phyloP scores from a whole-genome alignment of 2,888 invertebrate genomes.

The Cyrtodaria siliqua region DNA sequence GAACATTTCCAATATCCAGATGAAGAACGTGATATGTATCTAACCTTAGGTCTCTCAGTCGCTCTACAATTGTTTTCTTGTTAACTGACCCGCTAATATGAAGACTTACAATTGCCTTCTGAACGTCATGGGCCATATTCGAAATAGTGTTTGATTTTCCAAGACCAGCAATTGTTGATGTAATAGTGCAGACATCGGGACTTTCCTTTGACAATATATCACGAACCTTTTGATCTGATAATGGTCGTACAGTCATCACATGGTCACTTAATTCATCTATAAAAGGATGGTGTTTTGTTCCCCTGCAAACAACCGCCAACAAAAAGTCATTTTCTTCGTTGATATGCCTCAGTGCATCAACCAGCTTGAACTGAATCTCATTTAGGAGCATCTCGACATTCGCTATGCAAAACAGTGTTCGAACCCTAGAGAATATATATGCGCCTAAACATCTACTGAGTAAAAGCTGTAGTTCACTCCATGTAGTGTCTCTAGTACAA shows the following conservation, averaged over 20 bases:
- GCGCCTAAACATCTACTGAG: slow-evolving; percentile 57
- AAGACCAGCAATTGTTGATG: slow-evolving; percentile 65
- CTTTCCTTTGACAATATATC: slow-evolving; percentile 39
- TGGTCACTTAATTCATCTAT: slow-evolving; percentile 49
- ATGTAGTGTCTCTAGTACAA: slow-evolving; percentile 63
- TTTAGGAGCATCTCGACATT: slow-evolving; percentile 64
- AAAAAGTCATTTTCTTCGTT: slow-evolving; percentile 14
- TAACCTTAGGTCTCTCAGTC: slow-evolving; percentile 39
- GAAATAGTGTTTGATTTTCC: slow-evolving; percentile 65
- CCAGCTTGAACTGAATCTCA: slow-evolving; percentile 65
- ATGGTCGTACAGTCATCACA: slow-evolving; percentile 31
- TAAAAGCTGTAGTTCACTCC: slow-evolving; percentile 65
- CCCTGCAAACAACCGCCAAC: slow-evolving; percentile 65
- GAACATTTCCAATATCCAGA: slow-evolving; percentile 66
- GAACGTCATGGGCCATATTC: slow-evolving; percentile 27
- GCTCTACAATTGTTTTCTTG: slow-evolving; percentile 44
- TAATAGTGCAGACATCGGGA: slow-evolving; percentile 49
- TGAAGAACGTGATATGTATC: slow-evolving; percentile 55
- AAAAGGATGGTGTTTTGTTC: slow-evolving; percentile 65
- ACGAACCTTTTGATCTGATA: slow-evolving; percentile 28
- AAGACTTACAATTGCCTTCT: slow-evolving; percentile 43
- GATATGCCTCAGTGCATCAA: slow-evolving; percentile 48
- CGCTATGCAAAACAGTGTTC: slow-evolving; percentile 61
- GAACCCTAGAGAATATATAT: neutral
- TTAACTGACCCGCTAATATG: slow-evolving; percentile 68